Conservation (phyloP, 1,140 invertebrate species). For the Drosophila miranda region DNA sequence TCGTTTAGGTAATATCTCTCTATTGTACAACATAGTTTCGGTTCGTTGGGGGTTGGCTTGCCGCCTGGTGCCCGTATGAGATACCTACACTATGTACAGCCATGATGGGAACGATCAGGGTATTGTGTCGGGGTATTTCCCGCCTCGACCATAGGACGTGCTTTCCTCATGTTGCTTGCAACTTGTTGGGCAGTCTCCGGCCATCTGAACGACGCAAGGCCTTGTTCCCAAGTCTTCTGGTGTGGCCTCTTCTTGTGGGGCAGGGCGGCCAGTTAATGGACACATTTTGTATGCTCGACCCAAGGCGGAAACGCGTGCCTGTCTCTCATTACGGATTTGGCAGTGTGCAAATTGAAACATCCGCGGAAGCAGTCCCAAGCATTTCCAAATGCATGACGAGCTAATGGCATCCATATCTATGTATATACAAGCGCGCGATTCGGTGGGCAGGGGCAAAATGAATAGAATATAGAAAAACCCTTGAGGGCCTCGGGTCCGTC, state of each 20-base stretch:
- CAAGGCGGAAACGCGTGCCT: constrained; percentile 64
- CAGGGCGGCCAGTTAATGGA: constrained; percentile 51
- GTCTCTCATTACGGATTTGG: constrained; percentile 54
- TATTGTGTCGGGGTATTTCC: too few species aligned
- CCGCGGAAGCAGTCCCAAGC: constrained; percentile 9
- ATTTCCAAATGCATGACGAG: constrained; percentile 19
- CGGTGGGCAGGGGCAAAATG: not conserved
- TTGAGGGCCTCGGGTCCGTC: not conserved
- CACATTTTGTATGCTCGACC: constrained; percentile 36
- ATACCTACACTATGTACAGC: too few species aligned
- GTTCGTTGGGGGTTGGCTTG: too few species aligned
- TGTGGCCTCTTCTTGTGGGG: not conserved
- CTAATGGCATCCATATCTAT: constrained; percentile 27
- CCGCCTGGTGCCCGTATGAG: too few species aligned
- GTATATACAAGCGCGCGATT: constrained; percentile 4
- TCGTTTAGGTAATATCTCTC: too few species aligned
- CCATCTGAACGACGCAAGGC: not conserved
- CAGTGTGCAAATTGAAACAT: constrained; percentile 64
- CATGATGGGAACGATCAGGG: too few species aligned
- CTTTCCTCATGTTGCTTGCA: too few species aligned
- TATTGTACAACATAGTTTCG: too few species aligned
- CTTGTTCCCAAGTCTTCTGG: not conserved
- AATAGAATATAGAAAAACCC: constrained; percentile 12
- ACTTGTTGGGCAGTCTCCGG: too few species aligned
- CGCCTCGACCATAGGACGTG: too few species aligned